Evolutionary conservation across 2,113 vertebrate genomes (phyloP), one percentile per base, ranked within the genome.

Genomic region (Vidua chalybeata): DNA sequence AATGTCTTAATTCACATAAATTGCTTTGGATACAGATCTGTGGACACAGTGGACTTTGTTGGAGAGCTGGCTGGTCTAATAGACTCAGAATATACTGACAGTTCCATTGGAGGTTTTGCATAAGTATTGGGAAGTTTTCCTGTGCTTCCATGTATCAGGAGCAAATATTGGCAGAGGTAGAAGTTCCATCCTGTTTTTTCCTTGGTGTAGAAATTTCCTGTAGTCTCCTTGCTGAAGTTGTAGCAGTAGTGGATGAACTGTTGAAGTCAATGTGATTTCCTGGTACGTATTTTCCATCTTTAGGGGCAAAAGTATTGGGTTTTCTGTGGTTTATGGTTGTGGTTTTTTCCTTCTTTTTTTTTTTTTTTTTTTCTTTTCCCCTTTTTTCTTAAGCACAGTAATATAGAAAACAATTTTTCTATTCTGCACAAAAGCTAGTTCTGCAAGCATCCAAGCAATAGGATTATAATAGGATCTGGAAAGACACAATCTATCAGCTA

Each of bases 271-370:
- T 96, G 97, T 97, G 97, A 97, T 97, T 90, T 97, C 97, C 98
- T 96, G 98, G 97, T 97, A 97, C 12, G 81, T 98, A 97, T 94
- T 98, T 97, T 97, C 97, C 94, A 98, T 98, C 98, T 99, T 99
- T 97, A 98, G 89, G 97, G 89, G 93, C 86, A 97, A 97, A 95
- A 96, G 39, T 39, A 9, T 62, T 61, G 39, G 4, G 4, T 11
- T 48, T 37, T 66, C 37, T 55, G 62, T 54, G 35, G 27, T 49
- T 84, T 54, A 30, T 43, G 46, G 22, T 51, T 59, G 28, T 59
- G 28, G 15, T 64, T 49, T 49, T 49, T 58, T 33, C 15, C 33
- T n/a, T 22, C 33, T 58, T 58, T 56, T 49, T 48, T 49, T 56
- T 14, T n/a, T 14, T 28, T 33, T 9, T 23, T 23, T 41, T 41